A percentile compares a stretch with the other conserved stretches of the same genome.
Evolutionary conservation across 1,140 invertebrate species (phyloP).

Genomic region (Spodoptera litura): DNA sequence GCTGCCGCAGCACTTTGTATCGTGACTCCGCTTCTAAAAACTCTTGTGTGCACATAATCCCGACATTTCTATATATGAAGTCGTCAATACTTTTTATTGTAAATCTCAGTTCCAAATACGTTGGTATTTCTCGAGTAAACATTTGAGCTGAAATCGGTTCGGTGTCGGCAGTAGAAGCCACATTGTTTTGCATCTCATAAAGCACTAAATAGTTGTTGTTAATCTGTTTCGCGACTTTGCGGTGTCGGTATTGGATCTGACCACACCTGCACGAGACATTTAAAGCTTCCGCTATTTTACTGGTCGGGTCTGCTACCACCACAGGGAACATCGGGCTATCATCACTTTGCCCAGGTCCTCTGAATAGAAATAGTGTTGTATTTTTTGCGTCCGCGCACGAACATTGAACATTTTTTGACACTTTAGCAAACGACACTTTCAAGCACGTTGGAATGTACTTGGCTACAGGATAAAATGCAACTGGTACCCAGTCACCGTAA

Average conservation of each 20-base stretch:
- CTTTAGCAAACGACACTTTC: not conserved
- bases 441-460: conserved; percentile 4
- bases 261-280: conserved; percentile 8
- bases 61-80: not conserved
- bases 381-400: not conserved
- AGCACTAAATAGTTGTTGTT: not conserved
- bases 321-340: not conserved
- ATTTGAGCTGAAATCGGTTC: not conserved
- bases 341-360: not conserved
- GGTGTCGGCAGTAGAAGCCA: not conserved
- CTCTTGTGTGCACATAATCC: conserved; percentile 2
- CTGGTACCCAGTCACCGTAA: not conserved
- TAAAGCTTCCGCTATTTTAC: not conserved
- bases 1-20: not conserved
- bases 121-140: not conserved
- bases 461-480: not conserved
- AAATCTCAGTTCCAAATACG: not conserved
- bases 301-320: not conserved
- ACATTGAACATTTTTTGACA: not conserved
- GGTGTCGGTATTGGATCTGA: not conserved
- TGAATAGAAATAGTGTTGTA: not conserved
- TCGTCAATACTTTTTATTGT: not conserved
- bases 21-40: not conserved
- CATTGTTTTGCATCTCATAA: not conserved
- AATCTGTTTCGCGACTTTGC: not conserved